These are phyloP conservation scores for Merluccius polli DNA, from an alignment of 2,797 vertebrate species.

Conservation along the genomic window DNA sequence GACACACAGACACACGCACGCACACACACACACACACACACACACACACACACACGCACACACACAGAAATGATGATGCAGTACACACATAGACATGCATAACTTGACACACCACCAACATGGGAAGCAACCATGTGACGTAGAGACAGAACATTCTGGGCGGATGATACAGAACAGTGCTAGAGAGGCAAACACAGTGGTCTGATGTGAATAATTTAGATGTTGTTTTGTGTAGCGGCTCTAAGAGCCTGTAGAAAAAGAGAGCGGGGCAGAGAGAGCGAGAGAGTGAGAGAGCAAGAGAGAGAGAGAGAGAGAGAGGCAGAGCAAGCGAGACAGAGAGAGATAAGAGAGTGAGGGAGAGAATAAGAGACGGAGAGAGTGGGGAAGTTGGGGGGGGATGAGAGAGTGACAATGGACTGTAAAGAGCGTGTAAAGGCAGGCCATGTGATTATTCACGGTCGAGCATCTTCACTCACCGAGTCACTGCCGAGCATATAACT, in stretches of 20 bases:
- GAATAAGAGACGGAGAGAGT: slow-evolving; percentile 16
- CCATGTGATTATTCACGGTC: slow-evolving; percentile 68
- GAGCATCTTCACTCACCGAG: slow-evolving; percentile 62
- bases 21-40: slow-evolving; percentile 10
- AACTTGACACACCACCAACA: slow-evolving; percentile 2
- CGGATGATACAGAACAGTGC: slow-evolving; percentile 52
- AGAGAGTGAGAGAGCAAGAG: slow-evolving; percentile 18
- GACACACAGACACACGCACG: slow-evolving; percentile 18
- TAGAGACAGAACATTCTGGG: slow-evolving; percentile 53
- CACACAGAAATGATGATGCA: slow-evolving; percentile 3
- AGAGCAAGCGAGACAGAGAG: slow-evolving; percentile 25
- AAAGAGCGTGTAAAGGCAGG: slow-evolving; percentile 50
- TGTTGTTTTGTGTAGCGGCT: slow-evolving; percentile 57
- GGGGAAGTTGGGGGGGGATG: not conserved
- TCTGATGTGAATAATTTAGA: slow-evolving; percentile 70
- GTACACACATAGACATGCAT: slow-evolving; percentile 9
- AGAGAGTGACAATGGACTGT: slow-evolving; percentile 49
- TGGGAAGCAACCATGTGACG: slow-evolving; percentile 23
- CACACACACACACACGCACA: slow-evolving; percentile 13
- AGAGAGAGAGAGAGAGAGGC: slow-evolving; percentile 15
- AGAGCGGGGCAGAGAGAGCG: slow-evolving; percentile 22
- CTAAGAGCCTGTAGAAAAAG: slow-evolving; percentile 47
- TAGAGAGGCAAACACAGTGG: slow-evolving; percentile 65
- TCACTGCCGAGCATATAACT: slow-evolving; percentile 62
- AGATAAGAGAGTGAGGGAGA: slow-evolving; percentile 11